Evolutionary conservation across 1,140 invertebrate genomes (phyloP).

Genomic region (Bombus difficillimus): DNA sequence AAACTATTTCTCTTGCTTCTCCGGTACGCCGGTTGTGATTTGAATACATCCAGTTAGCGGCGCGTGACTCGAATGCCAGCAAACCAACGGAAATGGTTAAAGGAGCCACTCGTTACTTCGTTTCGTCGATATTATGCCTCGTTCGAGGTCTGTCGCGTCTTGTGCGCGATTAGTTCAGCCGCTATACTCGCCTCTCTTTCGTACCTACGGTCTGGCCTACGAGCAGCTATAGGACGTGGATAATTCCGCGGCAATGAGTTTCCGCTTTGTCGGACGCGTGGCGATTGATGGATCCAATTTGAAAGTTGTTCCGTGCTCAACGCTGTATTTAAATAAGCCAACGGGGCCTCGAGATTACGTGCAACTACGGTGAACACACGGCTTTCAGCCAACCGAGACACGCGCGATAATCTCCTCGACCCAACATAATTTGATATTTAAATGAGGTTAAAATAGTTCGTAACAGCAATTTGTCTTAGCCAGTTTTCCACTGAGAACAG

Average conservation of each 20-base stretch:
- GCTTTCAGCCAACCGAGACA: conserved; percentile 16
- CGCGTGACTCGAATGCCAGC: conserved; percentile 77
- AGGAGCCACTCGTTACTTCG: conserved; percentile 75
- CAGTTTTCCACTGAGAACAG: conserved; percentile 55
- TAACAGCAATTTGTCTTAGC: conserved; percentile 77
- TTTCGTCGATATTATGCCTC: conserved; percentile 65
- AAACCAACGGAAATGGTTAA: conserved; percentile 70
- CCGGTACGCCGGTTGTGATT: conserved; percentile 76
- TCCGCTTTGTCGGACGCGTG: neutral
- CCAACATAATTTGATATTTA: conserved; percentile 75
- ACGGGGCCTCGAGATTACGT: conserved; percentile 20
- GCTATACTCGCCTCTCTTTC: neutral
- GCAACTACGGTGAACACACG: conserved; percentile 28
- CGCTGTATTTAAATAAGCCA: conserved; percentile 38
- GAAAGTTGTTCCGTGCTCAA: conserved; percentile 21
- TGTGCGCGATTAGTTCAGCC: conserved; percentile 11
- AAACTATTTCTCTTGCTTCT: conserved; percentile 80
- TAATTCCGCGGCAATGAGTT: neutral
- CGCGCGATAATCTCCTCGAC: conserved; percentile 41
- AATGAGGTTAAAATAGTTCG: conserved; percentile 78
- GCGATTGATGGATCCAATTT: conserved; percentile 46
- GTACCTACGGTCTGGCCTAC: neutral
- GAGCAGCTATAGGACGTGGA: neutral
- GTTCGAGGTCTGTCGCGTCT: conserved; percentile 32
- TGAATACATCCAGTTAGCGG: conserved; percentile 82